A percentile compares a stretch with the other conserved stretches of the same genome.
phyloP scores from a whole-genome alignment of 1,140 invertebrate genomes.

The Lasioglossum albipes region DNA sequence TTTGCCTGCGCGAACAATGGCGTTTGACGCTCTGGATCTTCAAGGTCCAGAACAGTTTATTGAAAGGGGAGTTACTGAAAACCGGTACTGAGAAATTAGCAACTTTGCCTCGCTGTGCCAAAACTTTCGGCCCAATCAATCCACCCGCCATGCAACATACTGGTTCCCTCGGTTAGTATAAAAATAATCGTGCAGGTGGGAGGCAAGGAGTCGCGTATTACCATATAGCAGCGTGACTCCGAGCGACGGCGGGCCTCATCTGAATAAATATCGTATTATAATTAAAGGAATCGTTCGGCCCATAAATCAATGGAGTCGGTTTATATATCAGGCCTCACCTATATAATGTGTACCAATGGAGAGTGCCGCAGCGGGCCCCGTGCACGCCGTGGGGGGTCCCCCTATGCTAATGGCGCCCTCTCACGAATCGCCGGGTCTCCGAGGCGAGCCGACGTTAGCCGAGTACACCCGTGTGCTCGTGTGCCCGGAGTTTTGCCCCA shows the following conservation, averaged over 20 bases:
- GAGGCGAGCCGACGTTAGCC: too few relatives aligned
- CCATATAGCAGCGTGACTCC: slow-evolving; percentile 78
- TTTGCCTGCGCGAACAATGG: too few relatives aligned
- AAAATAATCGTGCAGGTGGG: slow-evolving; percentile 52
- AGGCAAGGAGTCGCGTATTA: slow-evolving; percentile 66
- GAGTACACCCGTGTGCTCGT: too few relatives aligned
- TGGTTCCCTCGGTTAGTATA: not conserved
- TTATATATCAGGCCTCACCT: slow-evolving; percentile 76
- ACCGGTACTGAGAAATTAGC: too few relatives aligned
- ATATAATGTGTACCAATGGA: slow-evolving; percentile 72
- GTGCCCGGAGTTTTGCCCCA: slow-evolving; percentile 9
- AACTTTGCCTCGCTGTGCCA: too few relatives aligned
- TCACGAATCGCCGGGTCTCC: slow-evolving; percentile 69
- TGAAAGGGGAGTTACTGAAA: too few relatives aligned
- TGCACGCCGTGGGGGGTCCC: slow-evolving; percentile 75
- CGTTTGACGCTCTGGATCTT: too few relatives aligned
- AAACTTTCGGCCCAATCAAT: too few relatives aligned
- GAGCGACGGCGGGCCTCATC: slow-evolving; percentile 70
- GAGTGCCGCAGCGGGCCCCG: slow-evolving; percentile 49
- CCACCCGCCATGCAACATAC: too few relatives aligned
- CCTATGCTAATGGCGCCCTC: slow-evolving; percentile 79
- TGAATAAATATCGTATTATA: slow-evolving; percentile 81
- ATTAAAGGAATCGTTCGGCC: slow-evolving; percentile 79
- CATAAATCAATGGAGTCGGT: slow-evolving; percentile 78
- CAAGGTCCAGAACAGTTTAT: too few relatives aligned